Percentiles rank a stretch among this genome's conserved stretches.
These are phyloP conservation scores for Drosophila eugracilis DNA, from an alignment of 1,140 invertebrate genomes.

Conservation along the genomic window DNA sequence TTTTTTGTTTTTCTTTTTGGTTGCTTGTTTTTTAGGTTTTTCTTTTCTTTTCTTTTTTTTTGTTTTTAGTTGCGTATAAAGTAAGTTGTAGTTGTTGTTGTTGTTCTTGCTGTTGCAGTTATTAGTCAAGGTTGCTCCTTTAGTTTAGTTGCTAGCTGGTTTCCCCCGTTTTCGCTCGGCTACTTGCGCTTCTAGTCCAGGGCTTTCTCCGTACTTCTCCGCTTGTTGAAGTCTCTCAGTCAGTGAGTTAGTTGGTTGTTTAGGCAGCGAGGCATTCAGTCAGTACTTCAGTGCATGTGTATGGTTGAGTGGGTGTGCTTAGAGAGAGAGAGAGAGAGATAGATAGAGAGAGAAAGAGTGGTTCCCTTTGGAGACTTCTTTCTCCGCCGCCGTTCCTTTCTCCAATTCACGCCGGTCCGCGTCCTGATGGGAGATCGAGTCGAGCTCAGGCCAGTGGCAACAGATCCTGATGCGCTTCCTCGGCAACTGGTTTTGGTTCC, in stretches of 20 bases:
- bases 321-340: neutral
- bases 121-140: slow-evolving; percentile 61
- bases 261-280: slow-evolving; percentile 81
- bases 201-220: slow-evolving; percentile 43
- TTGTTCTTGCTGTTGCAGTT: slow-evolving; percentile 41
- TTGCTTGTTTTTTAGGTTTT: too few species aligned
- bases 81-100: slow-evolving; percentile 66
- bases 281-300: slow-evolving; percentile 77
- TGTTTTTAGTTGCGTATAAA: slow-evolving; percentile 61
- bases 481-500: slow-evolving; percentile 26
- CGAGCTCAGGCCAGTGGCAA: slow-evolving; percentile 28
- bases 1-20: slow-evolving; percentile 37
- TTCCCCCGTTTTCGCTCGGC: slow-evolving; percentile 12
- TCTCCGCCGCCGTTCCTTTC: slow-evolving; percentile 10
- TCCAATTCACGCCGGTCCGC: slow-evolving; percentile 6
- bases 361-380: slow-evolving; percentile 9
- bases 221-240: slow-evolving; percentile 69
- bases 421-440: slow-evolving; percentile 42
- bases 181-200: slow-evolving; percentile 35
- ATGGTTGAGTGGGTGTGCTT: slow-evolving; percentile 40
- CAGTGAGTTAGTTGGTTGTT: slow-evolving; percentile 79
- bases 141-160: slow-evolving; percentile 34
- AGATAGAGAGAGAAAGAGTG: too few species aligned
- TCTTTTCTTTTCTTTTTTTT: slow-evolving; percentile 23
- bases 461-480: slow-evolving; percentile 34